phyloP scores from a whole-genome alignment of 2,797 vertebrate genomes.

The Melanotaenia nigrans region DNA sequence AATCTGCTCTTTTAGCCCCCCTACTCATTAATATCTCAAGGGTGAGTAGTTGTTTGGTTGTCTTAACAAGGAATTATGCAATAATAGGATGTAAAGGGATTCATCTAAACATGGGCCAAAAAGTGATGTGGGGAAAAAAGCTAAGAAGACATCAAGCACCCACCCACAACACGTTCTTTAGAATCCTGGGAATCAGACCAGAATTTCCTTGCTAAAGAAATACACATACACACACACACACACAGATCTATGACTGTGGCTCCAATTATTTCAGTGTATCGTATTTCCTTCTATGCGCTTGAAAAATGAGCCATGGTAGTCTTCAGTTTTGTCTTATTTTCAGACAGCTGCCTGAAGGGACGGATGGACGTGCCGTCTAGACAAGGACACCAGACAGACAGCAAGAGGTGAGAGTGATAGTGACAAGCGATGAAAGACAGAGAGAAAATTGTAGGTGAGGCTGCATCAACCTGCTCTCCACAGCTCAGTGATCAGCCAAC shows the following conservation, averaged over 20 bases:
- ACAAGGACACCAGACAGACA: conserved; percentile 70
- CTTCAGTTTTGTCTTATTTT: conserved; percentile 44
- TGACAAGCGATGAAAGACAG: conserved; percentile 55
- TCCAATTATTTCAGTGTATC: conserved; percentile 58
- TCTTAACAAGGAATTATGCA: conserved; percentile 51
- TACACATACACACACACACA: conserved; percentile 43
- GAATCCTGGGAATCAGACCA: conserved; percentile 63
- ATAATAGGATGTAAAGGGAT: conserved; percentile 57
- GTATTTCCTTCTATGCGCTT: conserved; percentile 58
- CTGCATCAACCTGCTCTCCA: conserved; percentile 72
- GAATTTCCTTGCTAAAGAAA: conserved; percentile 48
- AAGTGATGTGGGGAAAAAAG: conserved; percentile 22
- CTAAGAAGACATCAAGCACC: conserved; percentile 54
- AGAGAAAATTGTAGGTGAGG: conserved; percentile 71
- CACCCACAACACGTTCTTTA: conserved; percentile 65
- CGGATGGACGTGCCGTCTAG: conserved; percentile 67
- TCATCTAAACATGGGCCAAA: conserved; percentile 45
- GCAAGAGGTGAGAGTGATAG: conserved; percentile 58
- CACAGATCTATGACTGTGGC: conserved; percentile 19
- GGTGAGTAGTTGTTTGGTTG: conserved; percentile 40
- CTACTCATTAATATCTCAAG: conserved; percentile 32
- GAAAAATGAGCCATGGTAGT: conserved; percentile 62
- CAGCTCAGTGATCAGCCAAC: conserved; percentile 64
- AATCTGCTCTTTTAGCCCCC: conserved; percentile 45
- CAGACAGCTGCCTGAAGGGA: conserved; percentile 63